Evolutionary conservation across 2,113 vertebrate species (phyloP).

Genomic region (Chascanopsetta lugubris): DNA sequence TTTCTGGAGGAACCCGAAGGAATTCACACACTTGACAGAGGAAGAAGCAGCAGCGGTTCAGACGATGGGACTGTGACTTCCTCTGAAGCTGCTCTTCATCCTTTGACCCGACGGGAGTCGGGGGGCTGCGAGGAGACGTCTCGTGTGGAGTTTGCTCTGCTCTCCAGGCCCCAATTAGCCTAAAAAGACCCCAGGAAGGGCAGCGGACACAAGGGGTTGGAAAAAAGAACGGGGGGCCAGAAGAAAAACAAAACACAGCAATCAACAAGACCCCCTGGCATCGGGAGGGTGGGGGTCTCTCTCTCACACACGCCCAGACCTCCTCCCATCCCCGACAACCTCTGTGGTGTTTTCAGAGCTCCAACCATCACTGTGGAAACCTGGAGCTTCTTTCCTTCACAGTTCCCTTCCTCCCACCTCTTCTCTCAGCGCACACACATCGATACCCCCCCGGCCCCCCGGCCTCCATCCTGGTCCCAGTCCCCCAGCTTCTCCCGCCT

Average conservation of each 20-base stretch:
- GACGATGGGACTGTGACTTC: constrained; percentile 66
- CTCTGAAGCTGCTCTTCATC: constrained; percentile 71
- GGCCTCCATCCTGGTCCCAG: too few relatives aligned
- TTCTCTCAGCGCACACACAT: constrained; percentile 52
- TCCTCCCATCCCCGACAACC: constrained; percentile 50
- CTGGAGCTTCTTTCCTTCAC: constrained; percentile 67
- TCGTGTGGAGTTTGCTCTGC: constrained; percentile 68
- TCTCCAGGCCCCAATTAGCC: constrained; percentile 78
- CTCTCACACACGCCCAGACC: constrained; percentile 31
- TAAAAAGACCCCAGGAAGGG: constrained; percentile 69
- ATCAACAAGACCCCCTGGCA: constrained; percentile 74
- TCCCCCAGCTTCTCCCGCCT: constrained; percentile 76
- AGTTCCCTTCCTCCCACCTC: constrained; percentile 79
- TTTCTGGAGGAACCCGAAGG: constrained; percentile 44
- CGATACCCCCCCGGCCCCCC: constrained; percentile 48
- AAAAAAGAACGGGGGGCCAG: constrained; percentile 49
- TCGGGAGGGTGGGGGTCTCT: constrained; percentile 34
- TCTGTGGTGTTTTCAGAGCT: constrained; percentile 75
- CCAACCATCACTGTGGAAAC: constrained; percentile 89
- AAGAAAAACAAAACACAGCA: constrained; percentile 77
- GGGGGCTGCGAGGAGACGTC: constrained; percentile 61
- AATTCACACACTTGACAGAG: constrained; percentile 62
- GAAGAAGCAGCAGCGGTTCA: constrained; percentile 64
- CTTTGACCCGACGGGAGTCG: constrained; percentile 80
- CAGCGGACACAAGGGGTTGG: constrained; percentile 62